Base-by-base conservation (phyloP, 2,888 invertebrate genomes). In the Dicroscelio sp. region DNA sequence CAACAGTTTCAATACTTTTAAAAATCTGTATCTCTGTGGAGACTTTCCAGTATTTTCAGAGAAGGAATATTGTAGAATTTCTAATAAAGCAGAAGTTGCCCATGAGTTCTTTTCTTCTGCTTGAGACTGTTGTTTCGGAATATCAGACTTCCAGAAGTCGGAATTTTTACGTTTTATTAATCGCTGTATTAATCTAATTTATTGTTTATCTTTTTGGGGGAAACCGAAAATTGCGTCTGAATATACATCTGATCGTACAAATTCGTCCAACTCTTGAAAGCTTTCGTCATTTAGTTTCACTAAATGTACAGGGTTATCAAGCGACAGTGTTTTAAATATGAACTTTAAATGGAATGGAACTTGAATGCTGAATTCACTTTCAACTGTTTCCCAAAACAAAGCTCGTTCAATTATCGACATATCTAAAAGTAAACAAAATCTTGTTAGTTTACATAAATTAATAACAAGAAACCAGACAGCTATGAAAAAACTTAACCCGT, bases 341-440 rank as follows among this genome's bases (percentile, higher is more conserved):
- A 38, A 38, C 23, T 69, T 69, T n/a, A 38, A n/a, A 35, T 69
- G 25, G 12, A 38, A 69, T 23, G 69, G 69, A n/a, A 69, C 35
- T 69, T 33, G 23, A 14, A 35, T 23, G 14, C 23, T 5, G 12
- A 69, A 38, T 69, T 69, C 69, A n/a, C 35, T 38, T 67, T 69
- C 38, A 20, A 69, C 27, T 69, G 33, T 69, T 69, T 69, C 38
- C 69, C 69, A 69, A 31, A 69, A 69, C n/a, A n/a, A n/a, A n/a
- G n/a, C n/a, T n/a, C n/a, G n/a, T n/a, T n/a, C n/a, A 20, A 38
- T 14, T 10, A 38, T 38, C 35, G 69, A 35, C 69, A 65, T 65
- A 1, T 65, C 48, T 48, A 20, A 48, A 14, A 48, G 20, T 48
- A 48, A 48, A 48, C 2, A 48, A 48, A 20, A 48, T n/a, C n/a